These are phyloP conservation scores for Thalassophryne amazonica DNA, from an alignment of 2,797 vertebrate species.

Conservation along the genomic window DNA sequence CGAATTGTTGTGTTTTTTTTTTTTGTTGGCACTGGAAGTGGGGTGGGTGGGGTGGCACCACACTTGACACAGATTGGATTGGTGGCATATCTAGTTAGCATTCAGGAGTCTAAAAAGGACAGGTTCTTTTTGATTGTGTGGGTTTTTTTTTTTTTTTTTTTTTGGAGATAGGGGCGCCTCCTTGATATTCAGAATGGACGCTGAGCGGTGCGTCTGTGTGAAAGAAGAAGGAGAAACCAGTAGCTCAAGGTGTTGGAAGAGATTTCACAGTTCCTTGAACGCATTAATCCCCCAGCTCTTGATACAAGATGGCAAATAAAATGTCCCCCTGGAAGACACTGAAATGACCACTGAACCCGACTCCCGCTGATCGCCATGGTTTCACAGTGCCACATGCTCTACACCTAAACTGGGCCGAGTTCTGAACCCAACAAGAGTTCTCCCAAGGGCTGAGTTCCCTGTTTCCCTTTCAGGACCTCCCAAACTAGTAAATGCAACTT, in stretches of 20 bases:
- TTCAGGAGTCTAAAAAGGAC: constrained; percentile 47
- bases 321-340: constrained; percentile 53
- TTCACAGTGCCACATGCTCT: constrained; percentile 4
- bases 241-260: constrained; percentile 65
- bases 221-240: constrained; percentile 59
- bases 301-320: constrained; percentile 76
- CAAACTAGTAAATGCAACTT: too few relatives aligned
- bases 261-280: constrained; percentile 79
- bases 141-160: constrained; percentile 1
- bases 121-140: constrained; percentile 40
- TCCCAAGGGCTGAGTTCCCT: too few relatives aligned
- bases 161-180: background rate
- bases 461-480: too few relatives aligned
- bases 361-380: constrained; percentile 44
- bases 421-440: too few relatives aligned
- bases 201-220: constrained; percentile 52
- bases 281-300: constrained; percentile 71
- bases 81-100: constrained; percentile 61
- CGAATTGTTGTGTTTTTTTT: constrained; percentile 53
- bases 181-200: constrained; percentile 63
- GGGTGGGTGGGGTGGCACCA: constrained; percentile 24
- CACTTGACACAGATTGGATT: constrained; percentile 66
- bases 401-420: too few relatives aligned
- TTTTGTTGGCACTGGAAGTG: constrained; percentile 4
- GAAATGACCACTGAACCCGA: constrained; percentile 52